Percentiles rank a stretch among this genome's conserved stretches.
Conservation (phyloP, 1,140 invertebrate genomes). For the Ceratoteleas bidentatus region DNA sequence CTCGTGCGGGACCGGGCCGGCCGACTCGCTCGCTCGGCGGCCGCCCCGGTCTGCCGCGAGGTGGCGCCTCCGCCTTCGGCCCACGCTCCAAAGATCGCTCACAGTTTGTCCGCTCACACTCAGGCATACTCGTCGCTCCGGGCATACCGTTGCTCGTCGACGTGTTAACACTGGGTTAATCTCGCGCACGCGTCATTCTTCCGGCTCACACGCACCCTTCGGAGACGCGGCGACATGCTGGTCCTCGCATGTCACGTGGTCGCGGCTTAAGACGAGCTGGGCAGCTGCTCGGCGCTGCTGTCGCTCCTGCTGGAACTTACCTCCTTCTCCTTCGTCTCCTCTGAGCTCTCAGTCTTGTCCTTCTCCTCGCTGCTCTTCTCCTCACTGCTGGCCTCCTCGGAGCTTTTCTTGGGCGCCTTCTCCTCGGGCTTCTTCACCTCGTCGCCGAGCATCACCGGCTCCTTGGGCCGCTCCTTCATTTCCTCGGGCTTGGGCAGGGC, state of each 20-base stretch:
- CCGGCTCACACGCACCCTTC: constrained; percentile 65
- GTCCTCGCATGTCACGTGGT: constrained; percentile 50
- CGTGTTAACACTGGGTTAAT: constrained; percentile 57
- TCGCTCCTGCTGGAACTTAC: constrained; percentile 64
- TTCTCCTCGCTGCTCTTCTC: constrained; percentile 67
- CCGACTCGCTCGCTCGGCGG: constrained; percentile 61
- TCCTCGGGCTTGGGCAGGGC: constrained; percentile 72
- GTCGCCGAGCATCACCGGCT: constrained; percentile 24
- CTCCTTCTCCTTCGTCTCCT: constrained; percentile 59
- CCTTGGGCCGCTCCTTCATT: constrained; percentile 53
- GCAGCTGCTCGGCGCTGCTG: constrained; percentile 50
- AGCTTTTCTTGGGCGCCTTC: constrained; percentile 41
- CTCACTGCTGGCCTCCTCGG: constrained; percentile 61
- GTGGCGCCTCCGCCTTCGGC: constrained; percentile 47
- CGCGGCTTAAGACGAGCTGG: constrained; percentile 67
- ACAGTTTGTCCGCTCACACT: constrained; percentile 46
- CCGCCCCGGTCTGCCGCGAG: constrained; percentile 17
- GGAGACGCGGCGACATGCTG: constrained; percentile 65
- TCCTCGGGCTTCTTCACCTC: constrained; percentile 52
- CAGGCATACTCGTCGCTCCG: constrained; percentile 44
- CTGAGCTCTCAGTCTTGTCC: constrained; percentile 64
- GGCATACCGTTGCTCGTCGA: constrained; percentile 62
- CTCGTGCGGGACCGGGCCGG: too few species aligned
- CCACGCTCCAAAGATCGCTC: constrained; percentile 46
- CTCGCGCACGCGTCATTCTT: constrained; percentile 62